Conservation (phyloP, 2,113 vertebrate genomes). For the Furnarius figulus region DNA sequence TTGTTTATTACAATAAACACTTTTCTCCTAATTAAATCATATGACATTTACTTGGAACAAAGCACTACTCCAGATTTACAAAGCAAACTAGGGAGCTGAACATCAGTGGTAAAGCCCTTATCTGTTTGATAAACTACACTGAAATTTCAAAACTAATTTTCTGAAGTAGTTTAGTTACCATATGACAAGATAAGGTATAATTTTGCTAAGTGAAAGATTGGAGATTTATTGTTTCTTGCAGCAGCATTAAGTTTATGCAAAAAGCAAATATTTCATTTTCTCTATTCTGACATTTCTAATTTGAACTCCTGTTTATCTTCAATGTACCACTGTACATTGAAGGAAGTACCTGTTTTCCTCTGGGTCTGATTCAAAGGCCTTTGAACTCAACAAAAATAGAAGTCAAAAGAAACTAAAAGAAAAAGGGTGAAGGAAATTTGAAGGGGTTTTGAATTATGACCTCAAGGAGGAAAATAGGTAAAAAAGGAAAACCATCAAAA, state of each 20-base stretch:
- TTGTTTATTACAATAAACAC: not conserved
- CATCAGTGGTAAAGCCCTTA: not conserved
- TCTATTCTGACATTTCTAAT: not conserved
- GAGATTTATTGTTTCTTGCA: not conserved
- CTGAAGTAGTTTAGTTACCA: constrained; percentile 7
- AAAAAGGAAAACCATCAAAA: not conserved
- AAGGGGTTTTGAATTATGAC: not conserved
- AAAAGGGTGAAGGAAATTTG: not conserved
- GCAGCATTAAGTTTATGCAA: constrained; percentile 24
- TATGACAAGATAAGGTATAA: not conserved
- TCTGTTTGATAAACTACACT: not conserved
- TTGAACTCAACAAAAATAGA: not conserved
- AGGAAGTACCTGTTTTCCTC: not conserved
- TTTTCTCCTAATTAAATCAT: constrained; percentile 22
- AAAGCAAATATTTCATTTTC: not conserved
- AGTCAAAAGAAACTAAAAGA: not conserved
- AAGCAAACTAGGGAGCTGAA: not conserved
- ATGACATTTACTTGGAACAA: not conserved
- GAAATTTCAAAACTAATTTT: constrained; percentile 32
- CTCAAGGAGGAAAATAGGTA: not conserved
- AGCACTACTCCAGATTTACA: not conserved
- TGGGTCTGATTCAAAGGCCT: not conserved
- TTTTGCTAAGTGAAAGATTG: constrained; percentile 23
- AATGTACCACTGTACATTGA: not conserved
- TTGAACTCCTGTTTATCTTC: constrained; percentile 6